Percentiles rank a stretch among this genome's conserved stretches.
phyloP scores from a whole-genome alignment of 2,888 invertebrate genomes.

The Heterodera filipjevi region DNA sequence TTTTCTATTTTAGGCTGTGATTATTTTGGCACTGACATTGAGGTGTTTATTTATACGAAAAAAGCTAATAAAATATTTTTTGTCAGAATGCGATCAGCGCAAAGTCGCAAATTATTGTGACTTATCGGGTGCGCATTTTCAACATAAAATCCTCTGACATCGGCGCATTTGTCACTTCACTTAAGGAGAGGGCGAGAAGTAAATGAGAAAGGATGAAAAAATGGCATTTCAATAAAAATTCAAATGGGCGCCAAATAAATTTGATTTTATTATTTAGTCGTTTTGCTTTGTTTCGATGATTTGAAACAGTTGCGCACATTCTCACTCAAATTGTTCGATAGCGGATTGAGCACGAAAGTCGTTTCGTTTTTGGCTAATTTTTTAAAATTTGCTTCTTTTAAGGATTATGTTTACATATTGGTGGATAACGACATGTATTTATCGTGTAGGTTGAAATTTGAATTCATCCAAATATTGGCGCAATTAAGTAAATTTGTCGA shows the following conservation, averaged over 20 bases:
- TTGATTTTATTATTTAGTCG: constrained; percentile 30
- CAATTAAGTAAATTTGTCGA: constrained; percentile 20
- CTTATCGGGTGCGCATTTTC: constrained; percentile 27
- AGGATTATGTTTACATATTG: constrained; percentile 45
- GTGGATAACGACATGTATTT: constrained; percentile 42
- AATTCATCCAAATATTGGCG: too few relatives aligned
- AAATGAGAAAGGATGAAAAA: neutral
- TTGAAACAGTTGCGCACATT: constrained; percentile 38
- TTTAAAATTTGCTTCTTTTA: neutral
- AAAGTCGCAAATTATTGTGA: constrained; percentile 18
- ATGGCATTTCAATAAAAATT: neutral
- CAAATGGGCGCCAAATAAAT: constrained; percentile 9
- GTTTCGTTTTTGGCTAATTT: neutral
- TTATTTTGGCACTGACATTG: constrained; percentile 1
- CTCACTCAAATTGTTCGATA: constrained; percentile 39
- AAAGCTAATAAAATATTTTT: neutral
- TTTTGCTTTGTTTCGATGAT: constrained; percentile 47
- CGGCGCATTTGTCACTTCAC: constrained; percentile 34
- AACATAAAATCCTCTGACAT: constrained; percentile 31
- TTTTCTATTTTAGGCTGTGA: constrained; percentile 37
- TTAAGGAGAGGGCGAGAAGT: constrained; percentile 37
- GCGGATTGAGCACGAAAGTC: constrained; percentile 33
- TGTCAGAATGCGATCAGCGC: constrained; percentile 26
- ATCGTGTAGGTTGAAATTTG: too few relatives aligned
- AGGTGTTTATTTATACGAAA: neutral